These are phyloP conservation scores for Athripsodes cinereus DNA, from an alignment of 2,888 invertebrate species.

Conservation along the genomic window DNA sequence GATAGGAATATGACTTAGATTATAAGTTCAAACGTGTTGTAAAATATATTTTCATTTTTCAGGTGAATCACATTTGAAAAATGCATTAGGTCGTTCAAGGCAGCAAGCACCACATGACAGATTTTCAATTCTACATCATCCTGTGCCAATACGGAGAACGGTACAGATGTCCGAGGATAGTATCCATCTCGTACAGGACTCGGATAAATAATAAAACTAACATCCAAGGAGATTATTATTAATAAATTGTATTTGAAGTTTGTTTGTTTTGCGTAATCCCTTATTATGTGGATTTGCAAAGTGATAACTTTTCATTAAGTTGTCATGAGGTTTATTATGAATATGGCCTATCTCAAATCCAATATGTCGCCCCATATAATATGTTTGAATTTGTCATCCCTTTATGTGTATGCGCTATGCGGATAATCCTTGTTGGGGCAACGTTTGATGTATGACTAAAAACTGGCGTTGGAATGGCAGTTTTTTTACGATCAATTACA, in stretches of 20 bases:
- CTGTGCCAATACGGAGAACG: conserved; percentile 39
- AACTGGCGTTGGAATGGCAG: too few species aligned
- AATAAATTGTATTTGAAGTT: background rate
- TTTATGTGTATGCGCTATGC: too few species aligned
- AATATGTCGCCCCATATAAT: too few species aligned
- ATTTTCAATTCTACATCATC: conserved; percentile 43
- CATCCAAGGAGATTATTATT: background rate
- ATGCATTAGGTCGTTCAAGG: conserved; percentile 39
- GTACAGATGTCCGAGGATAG: conserved; percentile 29
- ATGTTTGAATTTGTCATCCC: too few species aligned
- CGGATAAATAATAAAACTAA: conserved; percentile 36
- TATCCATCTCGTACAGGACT: conserved; percentile 32
- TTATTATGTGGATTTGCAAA: background rate
- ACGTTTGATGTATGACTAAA: too few species aligned
- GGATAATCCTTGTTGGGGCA: too few species aligned
- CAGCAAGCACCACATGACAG: conserved; percentile 35
- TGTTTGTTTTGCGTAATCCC: background rate
- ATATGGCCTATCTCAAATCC: conserved; percentile 1
- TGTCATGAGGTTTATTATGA: background rate
- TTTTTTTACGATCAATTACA: too few species aligned
- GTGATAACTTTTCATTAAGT: background rate
- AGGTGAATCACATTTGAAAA: conserved; percentile 47
- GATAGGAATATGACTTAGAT: too few species aligned
- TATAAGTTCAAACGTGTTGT: too few species aligned
- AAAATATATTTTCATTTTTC: too few species aligned